Conservation (phyloP, 2,888 invertebrate genomes). For the Andrena chrysosceles region DNA sequence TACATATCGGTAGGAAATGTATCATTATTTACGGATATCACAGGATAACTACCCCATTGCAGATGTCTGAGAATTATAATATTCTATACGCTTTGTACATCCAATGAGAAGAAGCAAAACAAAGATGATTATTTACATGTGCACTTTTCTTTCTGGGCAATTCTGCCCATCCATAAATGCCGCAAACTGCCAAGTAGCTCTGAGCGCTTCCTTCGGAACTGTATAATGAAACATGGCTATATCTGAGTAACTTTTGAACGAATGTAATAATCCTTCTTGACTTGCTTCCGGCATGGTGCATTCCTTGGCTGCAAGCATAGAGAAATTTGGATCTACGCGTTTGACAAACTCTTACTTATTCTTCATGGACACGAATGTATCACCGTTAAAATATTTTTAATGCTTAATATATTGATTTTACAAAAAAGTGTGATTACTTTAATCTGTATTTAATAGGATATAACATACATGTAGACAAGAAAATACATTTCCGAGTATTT, state of each 20-base stretch:
- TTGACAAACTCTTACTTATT: not conserved
- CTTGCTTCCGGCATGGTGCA: conserved; percentile 83
- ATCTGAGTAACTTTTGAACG: conserved; percentile 85
- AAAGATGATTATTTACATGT: conserved; percentile 81
- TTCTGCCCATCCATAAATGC: conserved; percentile 85
- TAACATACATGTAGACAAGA: too few relatives aligned
- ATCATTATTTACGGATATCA: conserved; percentile 86
- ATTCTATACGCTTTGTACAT: not conserved
- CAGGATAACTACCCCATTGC: conserved; percentile 87
- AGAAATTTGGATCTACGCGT: not conserved
- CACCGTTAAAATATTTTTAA: not conserved
- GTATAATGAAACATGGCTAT: conserved; percentile 85
- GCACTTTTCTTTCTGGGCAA: conserved; percentile 84
- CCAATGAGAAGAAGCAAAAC: conserved; percentile 5
- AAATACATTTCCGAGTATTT: not conserved
- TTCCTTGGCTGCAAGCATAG: conserved; percentile 43
- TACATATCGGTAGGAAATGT: conserved; percentile 84
- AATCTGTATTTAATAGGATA: not conserved
- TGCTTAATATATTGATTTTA: not conserved
- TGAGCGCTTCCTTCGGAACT: conserved; percentile 85
- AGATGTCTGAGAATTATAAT: conserved; percentile 83
- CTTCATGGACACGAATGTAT: not conserved
- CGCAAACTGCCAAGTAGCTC: conserved; percentile 86
- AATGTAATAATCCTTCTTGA: conserved; percentile 85
- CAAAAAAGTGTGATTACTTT: not conserved